Percentiles rank a stretch among this genome's conserved stretches.
These are phyloP conservation scores for Rhinichthys klamathensis DNA, from an alignment of 2,113 vertebrate genomes.

Conservation along the genomic window DNA sequence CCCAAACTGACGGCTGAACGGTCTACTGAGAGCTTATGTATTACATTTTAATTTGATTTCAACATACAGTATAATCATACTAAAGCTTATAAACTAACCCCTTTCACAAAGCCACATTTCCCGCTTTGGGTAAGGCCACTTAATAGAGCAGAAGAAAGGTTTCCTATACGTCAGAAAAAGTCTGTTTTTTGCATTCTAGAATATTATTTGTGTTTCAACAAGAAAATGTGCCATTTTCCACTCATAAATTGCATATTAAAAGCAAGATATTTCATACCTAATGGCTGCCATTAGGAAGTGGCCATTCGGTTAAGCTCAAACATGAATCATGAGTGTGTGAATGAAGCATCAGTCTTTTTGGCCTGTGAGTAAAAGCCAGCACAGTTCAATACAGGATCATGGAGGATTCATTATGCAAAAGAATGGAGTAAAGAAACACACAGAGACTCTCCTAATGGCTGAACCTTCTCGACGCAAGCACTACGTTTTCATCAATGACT, in stretches of 20 bases:
- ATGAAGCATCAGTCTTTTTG: constrained; percentile 5
- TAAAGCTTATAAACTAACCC: constrained; percentile 58
- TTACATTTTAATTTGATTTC: constrained; percentile 70
- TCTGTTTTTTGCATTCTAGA: background rate
- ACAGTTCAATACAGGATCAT: constrained; percentile 36
- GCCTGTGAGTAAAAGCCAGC: background rate
- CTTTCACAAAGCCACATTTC: constrained; percentile 54
- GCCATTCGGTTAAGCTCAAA: background rate
- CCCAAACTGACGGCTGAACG: constrained; percentile 55
- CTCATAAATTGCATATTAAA: constrained; percentile 16
- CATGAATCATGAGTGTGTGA: background rate
- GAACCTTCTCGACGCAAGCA: constrained; percentile 40
- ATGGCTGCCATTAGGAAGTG: constrained; percentile 8
- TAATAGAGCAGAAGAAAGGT: constrained; percentile 17
- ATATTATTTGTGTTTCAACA: constrained; percentile 17
- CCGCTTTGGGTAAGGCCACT: constrained; percentile 37
- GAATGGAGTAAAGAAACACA: constrained; percentile 23
- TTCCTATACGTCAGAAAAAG: background rate
- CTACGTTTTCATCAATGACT: constrained; percentile 39
- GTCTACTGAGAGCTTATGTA: constrained; percentile 63
- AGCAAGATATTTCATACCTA: constrained; percentile 21
- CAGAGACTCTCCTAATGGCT: constrained; percentile 44
- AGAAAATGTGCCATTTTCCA: background rate
- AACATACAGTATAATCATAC: constrained; percentile 64
- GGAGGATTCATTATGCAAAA: constrained; percentile 28